Percentiles rank a stretch among this genome's conserved stretches.
phyloP scores from a whole-genome alignment of 2,113 vertebrate species.

The Pollachius pollachius region DNA sequence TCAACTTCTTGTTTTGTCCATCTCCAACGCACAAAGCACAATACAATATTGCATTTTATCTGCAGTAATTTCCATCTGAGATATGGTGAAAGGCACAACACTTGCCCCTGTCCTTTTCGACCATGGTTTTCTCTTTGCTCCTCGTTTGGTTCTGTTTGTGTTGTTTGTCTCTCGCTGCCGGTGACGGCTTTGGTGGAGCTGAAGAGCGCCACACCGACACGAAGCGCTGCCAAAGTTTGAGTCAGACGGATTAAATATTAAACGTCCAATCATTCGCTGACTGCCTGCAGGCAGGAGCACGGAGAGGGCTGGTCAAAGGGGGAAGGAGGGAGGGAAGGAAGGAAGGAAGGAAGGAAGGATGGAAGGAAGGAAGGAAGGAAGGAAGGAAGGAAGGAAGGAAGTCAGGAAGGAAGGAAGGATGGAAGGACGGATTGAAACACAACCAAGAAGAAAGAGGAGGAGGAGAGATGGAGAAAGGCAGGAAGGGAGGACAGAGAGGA shows the following conservation, averaged over 20 bases:
- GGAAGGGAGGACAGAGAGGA: background rate
- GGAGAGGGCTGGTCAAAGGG: background rate
- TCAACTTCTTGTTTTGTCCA: background rate
- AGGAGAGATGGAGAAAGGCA: background rate
- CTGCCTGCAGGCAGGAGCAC: background rate
- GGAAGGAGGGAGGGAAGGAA: background rate
- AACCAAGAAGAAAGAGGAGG: background rate
- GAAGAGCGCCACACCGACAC: background rate
- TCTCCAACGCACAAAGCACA: background rate
- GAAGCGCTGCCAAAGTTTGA: slow-evolving; percentile 18
- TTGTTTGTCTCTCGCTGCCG: background rate
- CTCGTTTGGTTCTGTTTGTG: too few species aligned
- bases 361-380: background rate
- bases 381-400: too few species aligned
- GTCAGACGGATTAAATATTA: slow-evolving; percentile 33
- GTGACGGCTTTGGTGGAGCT: slow-evolving; percentile 14
- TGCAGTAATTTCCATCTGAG: background rate
- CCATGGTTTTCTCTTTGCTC: too few species aligned
- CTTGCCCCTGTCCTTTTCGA: too few species aligned
- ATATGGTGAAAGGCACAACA: background rate
- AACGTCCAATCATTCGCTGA: slow-evolving; percentile 25
- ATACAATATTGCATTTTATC: background rate
- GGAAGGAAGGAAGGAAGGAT: background rate
- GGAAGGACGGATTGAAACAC: background rate
- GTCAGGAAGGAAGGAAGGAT: too few species aligned